Conservation (phyloP, 2,888 invertebrate genomes). For the Actias luna region DNA sequence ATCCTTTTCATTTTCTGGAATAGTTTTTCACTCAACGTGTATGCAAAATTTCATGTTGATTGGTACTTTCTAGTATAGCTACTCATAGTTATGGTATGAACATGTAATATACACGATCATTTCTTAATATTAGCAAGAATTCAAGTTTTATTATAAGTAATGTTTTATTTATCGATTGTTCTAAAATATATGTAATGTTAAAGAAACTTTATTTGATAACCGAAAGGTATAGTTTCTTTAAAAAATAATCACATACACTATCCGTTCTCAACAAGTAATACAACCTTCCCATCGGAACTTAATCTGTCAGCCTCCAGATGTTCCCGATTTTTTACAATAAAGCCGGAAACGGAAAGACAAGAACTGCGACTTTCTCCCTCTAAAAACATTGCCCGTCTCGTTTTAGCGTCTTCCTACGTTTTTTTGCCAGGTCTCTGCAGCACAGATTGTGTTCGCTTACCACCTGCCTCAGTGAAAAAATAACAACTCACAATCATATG, state of each 20-base stretch:
- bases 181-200: not conserved
- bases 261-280: conserved; percentile 12
- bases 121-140: too few species aligned
- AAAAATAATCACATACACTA: not conserved
- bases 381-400: conserved; percentile 40
- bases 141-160: too few species aligned
- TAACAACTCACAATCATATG: conserved; percentile 73
- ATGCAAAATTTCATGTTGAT: too few species aligned
- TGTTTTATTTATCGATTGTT: too few species aligned
- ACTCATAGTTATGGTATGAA: too few species aligned
- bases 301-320: conserved; percentile 68
- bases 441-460: conserved; percentile 67
- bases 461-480: conserved; percentile 65
- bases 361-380: conserved; percentile 45
- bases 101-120: too few species aligned
- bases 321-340: conserved; percentile 66
- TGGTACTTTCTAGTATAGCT: too few species aligned
- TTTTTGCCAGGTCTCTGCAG: conserved; percentile 51
- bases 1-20: too few species aligned
- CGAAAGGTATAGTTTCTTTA: not conserved
- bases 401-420: conserved; percentile 55
- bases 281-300: conserved; percentile 54
- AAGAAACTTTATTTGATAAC: not conserved
- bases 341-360: conserved; percentile 79
- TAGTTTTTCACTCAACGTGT: too few species aligned